Evolutionary conservation across 2,797 vertebrate genomes (phyloP).

Genomic region (Sebastes elongatus): DNA sequence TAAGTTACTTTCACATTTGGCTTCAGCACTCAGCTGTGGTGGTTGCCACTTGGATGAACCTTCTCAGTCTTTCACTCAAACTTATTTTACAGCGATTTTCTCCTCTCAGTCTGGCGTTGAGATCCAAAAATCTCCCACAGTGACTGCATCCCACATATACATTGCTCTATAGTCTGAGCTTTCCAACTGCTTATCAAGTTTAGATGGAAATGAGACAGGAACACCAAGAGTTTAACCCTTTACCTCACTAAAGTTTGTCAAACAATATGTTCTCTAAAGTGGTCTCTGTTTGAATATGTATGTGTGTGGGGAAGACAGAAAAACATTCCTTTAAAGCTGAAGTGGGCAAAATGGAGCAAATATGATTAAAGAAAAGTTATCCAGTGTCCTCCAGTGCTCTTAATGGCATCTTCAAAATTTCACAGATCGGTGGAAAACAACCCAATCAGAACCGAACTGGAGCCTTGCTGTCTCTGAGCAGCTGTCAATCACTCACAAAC

Average conservation of each 20-base stretch:
- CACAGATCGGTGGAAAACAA: no score
- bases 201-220: neutral
- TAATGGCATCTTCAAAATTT: no score
- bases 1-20: slow-evolving; percentile 34
- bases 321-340: neutral
- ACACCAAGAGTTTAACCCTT: neutral
- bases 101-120: neutral
- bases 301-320: neutral
- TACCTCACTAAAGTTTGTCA: neutral
- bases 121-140: slow-evolving; percentile 36
- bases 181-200: slow-evolving; percentile 26
- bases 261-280: neutral
- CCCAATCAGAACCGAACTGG: no score
- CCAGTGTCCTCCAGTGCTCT: no score
- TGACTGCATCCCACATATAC: slow-evolving; percentile 9
- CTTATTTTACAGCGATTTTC: slow-evolving; percentile 36
- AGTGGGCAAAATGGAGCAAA: no score
- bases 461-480: no score
- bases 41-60: slow-evolving; percentile 60
- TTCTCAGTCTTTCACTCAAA: slow-evolving; percentile 29
- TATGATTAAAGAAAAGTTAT: no score
- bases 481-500: no score
- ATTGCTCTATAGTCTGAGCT: neutral
- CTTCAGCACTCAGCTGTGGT: neutral
- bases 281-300: neutral